phyloP scores from a whole-genome alignment of 1,140 invertebrate genomes.

The Battus philenor region DNA sequence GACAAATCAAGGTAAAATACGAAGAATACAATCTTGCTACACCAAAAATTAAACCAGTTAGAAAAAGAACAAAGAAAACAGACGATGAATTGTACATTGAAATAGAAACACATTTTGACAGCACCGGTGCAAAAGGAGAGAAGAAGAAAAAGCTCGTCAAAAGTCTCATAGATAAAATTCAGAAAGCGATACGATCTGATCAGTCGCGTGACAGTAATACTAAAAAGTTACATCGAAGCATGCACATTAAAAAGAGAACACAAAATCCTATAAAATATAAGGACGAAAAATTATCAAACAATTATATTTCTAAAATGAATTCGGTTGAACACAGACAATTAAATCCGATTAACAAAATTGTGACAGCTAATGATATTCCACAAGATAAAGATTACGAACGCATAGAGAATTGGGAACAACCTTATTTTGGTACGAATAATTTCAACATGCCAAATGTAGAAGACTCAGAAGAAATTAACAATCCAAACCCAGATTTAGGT shows the following conservation, averaged over 20 bases:
- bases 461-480: constrained; percentile 49
- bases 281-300: background rate
- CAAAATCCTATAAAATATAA: constrained; percentile 47
- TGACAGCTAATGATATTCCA: constrained; percentile 19
- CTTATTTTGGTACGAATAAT: constrained; percentile 30
- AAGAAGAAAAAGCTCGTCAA: constrained; percentile 55
- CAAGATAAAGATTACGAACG: constrained; percentile 26
- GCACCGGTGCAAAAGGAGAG: constrained; percentile 48
- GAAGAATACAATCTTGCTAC: constrained; percentile 20
- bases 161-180: constrained; percentile 53
- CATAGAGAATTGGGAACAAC: constrained; percentile 36
- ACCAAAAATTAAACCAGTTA: constrained; percentile 18
- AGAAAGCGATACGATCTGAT: constrained; percentile 52
- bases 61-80: constrained; percentile 28
- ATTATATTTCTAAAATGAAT: background rate
- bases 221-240: constrained; percentile 20
- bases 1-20: constrained; percentile 44
- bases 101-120: constrained; percentile 66
- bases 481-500: constrained; percentile 42
- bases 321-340: constrained; percentile 34
- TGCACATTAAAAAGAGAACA: constrained; percentile 44
- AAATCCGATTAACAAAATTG: constrained; percentile 45
- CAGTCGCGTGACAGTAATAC: constrained; percentile 17
- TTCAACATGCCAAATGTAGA: constrained; percentile 39
- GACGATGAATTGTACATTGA: constrained; percentile 59